Evolutionary conservation across 2,113 vertebrate species (phyloP).

Genomic region (Hassar affinis): DNA sequence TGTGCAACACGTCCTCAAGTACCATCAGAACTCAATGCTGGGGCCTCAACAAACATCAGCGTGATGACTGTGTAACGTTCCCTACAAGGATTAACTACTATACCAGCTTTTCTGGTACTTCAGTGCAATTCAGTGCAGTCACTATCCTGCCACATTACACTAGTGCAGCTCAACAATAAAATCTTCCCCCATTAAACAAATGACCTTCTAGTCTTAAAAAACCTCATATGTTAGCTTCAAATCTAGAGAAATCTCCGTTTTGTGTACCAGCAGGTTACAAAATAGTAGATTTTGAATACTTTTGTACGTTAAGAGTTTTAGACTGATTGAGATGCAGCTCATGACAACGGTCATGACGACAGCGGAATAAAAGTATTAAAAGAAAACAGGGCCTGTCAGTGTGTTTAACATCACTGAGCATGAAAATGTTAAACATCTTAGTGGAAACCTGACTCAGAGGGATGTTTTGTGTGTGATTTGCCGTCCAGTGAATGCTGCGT

Average conservation of each 20-base stretch:
- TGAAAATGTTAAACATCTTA: too few relatives aligned
- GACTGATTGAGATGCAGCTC: neutral
- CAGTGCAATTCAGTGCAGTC: neutral
- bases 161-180: neutral
- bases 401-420: neutral
- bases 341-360: neutral
- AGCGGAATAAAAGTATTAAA: neutral
- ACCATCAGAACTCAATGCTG: too few relatives aligned
- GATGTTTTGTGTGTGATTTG: neutral
- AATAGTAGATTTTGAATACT: neutral
- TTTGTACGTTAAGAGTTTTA: neutral
- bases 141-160: neutral
- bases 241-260: neutral
- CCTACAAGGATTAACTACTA: too few relatives aligned
- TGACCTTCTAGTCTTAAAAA: neutral
- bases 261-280: neutral
- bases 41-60: too few relatives aligned
- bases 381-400: neutral
- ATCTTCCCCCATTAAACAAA: neutral
- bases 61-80: too few relatives aligned
- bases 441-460: neutral
- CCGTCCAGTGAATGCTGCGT: neutral
- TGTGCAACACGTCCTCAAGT: too few relatives aligned
- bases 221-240: neutral
- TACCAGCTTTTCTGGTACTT: neutral